Evolutionary conservation across 1,140 invertebrate genomes (phyloP), one percentile per base, ranked within the genome.

Genomic region (Mycetomoellerius zeteki): DNA sequence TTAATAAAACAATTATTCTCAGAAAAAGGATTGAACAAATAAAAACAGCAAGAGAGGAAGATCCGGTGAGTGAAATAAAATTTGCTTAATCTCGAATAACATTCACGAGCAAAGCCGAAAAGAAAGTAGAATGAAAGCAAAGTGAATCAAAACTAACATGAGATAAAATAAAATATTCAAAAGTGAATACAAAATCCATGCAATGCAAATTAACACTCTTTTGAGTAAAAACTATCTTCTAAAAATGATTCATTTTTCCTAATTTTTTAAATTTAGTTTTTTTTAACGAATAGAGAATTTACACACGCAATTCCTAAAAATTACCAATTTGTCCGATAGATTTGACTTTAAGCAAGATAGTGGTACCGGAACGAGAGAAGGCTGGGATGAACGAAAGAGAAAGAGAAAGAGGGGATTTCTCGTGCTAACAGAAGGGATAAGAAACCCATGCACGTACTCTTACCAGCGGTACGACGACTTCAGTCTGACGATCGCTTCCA

Each of bases 401-500:
- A 33, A 58, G 75, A 90, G 86, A 88, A 84, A 82, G 82, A 82
- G 86, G 64, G 85, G 85, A 78, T 6, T 37, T 85, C 82, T 86
- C 85, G 87, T 82, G 86, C 85, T 85, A 85, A 92, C 91, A 93
- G 94, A 91, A 93, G 93, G 93, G 93, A 94, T 94, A 94, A 93
- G 93, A 93, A 94, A 93, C 91, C 92, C 93, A 92, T 93, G 93
- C 92, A 94, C 91, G 91, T 93, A 93, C 90, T 90, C 90, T 88
- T 86, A 87, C 90, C 91, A 92, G 89, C 92, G 92, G 91, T 88
- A 62, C 90, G 90, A 92, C 90, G 90, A 93, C 93, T 94, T 94
- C 92, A 95, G 94, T 95, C 94, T 93, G 92, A 93, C 94, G 92
- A 94, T 92, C 93, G 94, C 94, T 93, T 94, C 93, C 92, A 93